Base-by-base conservation (phyloP, 2,113 vertebrate species). In the Melanotaenia duboulayi region DNA sequence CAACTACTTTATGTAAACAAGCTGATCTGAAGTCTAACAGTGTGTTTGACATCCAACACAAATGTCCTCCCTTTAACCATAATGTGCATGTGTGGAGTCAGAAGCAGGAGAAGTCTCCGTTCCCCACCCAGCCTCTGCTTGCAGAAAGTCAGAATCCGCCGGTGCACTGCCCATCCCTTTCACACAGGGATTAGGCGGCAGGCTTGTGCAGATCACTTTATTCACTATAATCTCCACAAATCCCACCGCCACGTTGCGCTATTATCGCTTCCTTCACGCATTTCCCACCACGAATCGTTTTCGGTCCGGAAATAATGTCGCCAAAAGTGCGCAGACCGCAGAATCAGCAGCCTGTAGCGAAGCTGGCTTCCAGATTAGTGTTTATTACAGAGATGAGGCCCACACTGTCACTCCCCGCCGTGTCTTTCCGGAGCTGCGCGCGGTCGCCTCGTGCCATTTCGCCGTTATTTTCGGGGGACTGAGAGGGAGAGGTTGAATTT, bases 221-320 rank as follows among this genome's bases (percentile, higher is more conserved):
- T 65, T 84, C 63, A 55, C 81, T 66, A 42, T 91, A 91, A 92
- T 90, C 91, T 88, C 32, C 81, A 37, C 83, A 91, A 92, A 92
- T 92, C 91, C 90, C 16, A 42, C 70, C 71, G 80, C 78, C 59
- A 68, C 82, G 49, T 80, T 54, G 68, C 54, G 69, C 58, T 22
- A 39, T 73, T 73, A 32, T 19, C 44, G 56, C 40, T n/a, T 32
- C 17, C 24, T 19, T 14, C 60, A 70, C 63, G 42, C 39, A 39
- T 66, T 70, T 65, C 42, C 50, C 52, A 62, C 58, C 60, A 14
- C 1, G 42, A 54, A 63, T 48, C 58, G 70, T 44, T 13, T 60
- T 54, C 32, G 5, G 23, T 51, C 17, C 46, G 69, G 65, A 52
- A 79, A 83, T 49, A 3, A 63, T 64, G 46, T 70, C 25, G 46